Conservation (phyloP, 1,140 invertebrate species). For the Lucilia cuprina region DNA sequence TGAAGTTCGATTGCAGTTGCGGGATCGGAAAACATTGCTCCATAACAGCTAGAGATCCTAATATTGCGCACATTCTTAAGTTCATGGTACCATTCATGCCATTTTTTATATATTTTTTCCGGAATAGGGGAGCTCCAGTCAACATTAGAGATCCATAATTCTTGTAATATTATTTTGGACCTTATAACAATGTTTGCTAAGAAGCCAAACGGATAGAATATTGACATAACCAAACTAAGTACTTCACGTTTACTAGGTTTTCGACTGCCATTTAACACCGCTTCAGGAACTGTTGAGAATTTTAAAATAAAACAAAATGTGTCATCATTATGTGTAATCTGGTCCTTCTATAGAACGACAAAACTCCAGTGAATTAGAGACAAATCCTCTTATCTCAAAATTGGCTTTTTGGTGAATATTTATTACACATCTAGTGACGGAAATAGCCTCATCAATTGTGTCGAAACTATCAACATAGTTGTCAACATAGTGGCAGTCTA, state of each 20-base stretch:
- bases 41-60: conserved; percentile 1
- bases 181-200: neutral
- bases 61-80: neutral
- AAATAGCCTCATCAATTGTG: neutral
- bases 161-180: conserved; percentile 17
- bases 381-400: neutral
- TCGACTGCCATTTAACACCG: neutral
- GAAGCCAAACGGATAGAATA: conserved; percentile 20
- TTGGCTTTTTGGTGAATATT: neutral
- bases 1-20: neutral
- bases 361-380: neutral
- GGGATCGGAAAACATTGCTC: neutral
- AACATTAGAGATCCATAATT: conserved; percentile 3
- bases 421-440: neutral
- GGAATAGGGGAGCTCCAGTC: conserved; percentile 18
- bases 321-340: neutral
- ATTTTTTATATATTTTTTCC: neutral
- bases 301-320: neutral
- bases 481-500: conserved; percentile 8
- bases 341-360: neutral
- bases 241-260: neutral
- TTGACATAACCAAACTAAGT: neutral
- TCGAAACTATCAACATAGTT: conserved; percentile 3
- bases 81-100: conserved; percentile 22
- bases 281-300: conserved; percentile 1